Evolutionary conservation across 2,888 invertebrate genomes (phyloP).

Genomic region (Oscheius onirici): DNA sequence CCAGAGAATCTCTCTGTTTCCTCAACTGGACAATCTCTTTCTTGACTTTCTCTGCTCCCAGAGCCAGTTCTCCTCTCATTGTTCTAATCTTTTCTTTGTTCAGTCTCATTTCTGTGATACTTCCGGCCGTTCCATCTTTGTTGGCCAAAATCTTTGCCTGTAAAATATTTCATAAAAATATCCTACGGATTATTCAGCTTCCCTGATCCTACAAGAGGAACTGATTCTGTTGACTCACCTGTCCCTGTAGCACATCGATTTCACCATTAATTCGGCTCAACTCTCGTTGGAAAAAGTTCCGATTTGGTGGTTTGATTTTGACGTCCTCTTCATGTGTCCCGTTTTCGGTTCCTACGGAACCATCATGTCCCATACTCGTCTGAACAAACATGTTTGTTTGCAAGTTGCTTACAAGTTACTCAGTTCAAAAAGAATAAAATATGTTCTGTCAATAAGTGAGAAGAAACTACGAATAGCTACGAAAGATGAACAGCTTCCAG

Average conservation of each 20-base stretch:
- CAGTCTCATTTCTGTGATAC: constrained; percentile 16
- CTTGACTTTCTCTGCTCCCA: constrained; percentile 28
- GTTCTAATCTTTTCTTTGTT: constrained; percentile 13
- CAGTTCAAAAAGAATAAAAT: background rate
- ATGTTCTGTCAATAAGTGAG: background rate
- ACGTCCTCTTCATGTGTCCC: constrained; percentile 9
- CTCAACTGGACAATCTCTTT: constrained; percentile 18
- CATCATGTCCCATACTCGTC: constrained; percentile 26
- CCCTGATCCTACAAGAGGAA: background rate
- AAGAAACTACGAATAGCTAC: background rate
- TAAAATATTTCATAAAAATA: background rate
- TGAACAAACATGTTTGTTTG: constrained; percentile 9
- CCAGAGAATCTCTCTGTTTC: constrained; percentile 2
- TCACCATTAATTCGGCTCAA: constrained; percentile 42
- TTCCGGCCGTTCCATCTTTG: constrained; percentile 10
- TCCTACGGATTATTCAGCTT: background rate
- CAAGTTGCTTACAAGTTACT: background rate
- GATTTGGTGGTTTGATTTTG: constrained; percentile 39
- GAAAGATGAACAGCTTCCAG: background rate
- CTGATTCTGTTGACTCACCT: constrained; percentile 33
- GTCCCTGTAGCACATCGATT: constrained; percentile 33
- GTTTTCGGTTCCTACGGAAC: constrained; percentile 14
- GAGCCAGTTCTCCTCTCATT: constrained; percentile 17
- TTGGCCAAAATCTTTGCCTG: constrained; percentile 16
- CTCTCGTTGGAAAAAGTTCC: constrained; percentile 46